phyloP scores from a whole-genome alignment of 2,888 invertebrate species.

The Thereva nobilitata region DNA sequence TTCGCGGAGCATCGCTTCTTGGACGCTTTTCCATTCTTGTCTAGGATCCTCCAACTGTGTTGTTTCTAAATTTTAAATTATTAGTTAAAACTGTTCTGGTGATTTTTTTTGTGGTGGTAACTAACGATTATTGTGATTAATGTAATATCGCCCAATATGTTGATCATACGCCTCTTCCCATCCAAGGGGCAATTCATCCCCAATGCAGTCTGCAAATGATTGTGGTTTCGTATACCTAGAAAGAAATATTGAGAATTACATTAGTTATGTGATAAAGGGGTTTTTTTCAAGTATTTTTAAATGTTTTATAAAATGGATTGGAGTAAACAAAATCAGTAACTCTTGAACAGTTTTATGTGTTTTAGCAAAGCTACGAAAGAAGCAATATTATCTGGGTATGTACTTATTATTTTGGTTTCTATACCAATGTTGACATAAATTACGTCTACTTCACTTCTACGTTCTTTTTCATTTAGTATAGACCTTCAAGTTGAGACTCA shows the following conservation, averaged over 20 bases:
- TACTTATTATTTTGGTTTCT: too few species aligned
- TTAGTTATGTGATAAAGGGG: neutral
- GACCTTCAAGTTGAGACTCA: too few species aligned
- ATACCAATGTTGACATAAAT: too few species aligned
- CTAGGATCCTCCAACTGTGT: constrained; percentile 97
- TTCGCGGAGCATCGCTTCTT: constrained; percentile 95
- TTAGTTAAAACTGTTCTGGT: neutral
- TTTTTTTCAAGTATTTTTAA: too few species aligned
- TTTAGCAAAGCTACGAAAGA: too few species aligned
- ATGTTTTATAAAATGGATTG: too few species aligned
- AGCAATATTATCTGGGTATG: too few species aligned
- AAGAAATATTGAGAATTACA: constrained; percentile 46
- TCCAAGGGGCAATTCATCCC: constrained; percentile 94
- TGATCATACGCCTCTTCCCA: constrained; percentile 97
- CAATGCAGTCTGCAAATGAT: constrained; percentile 96
- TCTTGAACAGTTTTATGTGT: too few species aligned
- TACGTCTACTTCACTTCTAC: too few species aligned
- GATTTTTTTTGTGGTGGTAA: constrained; percentile 48
- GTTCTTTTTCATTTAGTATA: too few species aligned
- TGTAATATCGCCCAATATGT: constrained; percentile 93
- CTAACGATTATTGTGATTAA: constrained; percentile 96
- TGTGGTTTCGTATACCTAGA: constrained; percentile 95
- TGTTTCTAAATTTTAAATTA: constrained; percentile 68
- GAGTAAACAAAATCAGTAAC: too few species aligned
- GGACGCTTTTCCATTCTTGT: constrained; percentile 94